Evolutionary conservation across 2,888 invertebrate genomes (phyloP).

Genomic region (Pecten maximus): DNA sequence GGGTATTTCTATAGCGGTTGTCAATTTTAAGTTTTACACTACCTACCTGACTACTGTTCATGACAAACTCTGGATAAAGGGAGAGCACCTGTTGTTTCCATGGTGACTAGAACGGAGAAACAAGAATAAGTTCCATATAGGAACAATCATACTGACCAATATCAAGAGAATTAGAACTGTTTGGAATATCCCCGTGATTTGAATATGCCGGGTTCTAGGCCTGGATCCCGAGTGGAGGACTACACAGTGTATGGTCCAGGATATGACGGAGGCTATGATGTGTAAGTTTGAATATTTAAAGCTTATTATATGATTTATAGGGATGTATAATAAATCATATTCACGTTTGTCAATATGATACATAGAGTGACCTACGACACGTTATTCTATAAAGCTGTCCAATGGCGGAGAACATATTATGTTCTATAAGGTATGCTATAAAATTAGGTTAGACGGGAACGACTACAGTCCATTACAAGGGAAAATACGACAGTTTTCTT

Average conservation of each 20-base stretch:
- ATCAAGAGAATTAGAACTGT: background rate
- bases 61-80: background rate
- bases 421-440: too few species aligned
- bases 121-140: background rate
- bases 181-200: background rate
- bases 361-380: too few species aligned
- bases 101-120: background rate
- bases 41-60: slow-evolving; percentile 1
- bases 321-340: too few species aligned
- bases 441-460: too few species aligned
- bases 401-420: too few species aligned
- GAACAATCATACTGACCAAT: background rate
- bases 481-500: too few species aligned
- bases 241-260: background rate
- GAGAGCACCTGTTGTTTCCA: slow-evolving; percentile 15
- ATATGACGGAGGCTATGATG: background rate
- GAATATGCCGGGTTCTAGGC: slow-evolving; percentile 9
- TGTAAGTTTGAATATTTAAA: background rate
- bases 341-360: too few species aligned
- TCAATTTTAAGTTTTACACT: slow-evolving; percentile 18
- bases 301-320: background rate
- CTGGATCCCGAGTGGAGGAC: background rate
- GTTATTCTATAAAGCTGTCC: too few species aligned
- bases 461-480: too few species aligned
- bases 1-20: slow-evolving; percentile 17